These are phyloP conservation scores for Diachasma alloeum DNA, from an alignment of 1,140 invertebrate species.

Conservation along the genomic window DNA sequence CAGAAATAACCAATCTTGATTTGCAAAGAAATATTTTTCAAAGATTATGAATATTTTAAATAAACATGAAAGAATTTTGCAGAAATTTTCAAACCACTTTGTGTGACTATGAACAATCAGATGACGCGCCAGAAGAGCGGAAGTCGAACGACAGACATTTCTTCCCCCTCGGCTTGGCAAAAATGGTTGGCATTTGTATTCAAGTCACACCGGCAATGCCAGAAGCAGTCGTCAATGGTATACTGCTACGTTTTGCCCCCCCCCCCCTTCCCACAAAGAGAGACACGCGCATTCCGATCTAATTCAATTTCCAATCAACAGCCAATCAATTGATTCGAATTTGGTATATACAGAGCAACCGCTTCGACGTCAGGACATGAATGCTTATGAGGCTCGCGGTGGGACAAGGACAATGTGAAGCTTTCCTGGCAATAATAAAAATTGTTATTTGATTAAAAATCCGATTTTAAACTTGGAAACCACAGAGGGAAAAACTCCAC, in stretches of 20 bases:
- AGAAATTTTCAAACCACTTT: not conserved
- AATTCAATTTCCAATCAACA: constrained; percentile 71
- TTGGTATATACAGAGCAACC: constrained; percentile 61
- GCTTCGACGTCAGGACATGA: constrained; percentile 50
- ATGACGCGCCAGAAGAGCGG: not conserved
- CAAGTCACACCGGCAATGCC: constrained; percentile 12
- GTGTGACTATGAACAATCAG: not conserved
- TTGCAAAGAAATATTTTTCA: too few relatives aligned
- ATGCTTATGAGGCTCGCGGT: constrained; percentile 54
- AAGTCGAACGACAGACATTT: constrained; percentile 2
- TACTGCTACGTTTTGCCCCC: constrained; percentile 21
- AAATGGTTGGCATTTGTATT: constrained; percentile 5
- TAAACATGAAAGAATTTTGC: not conserved
- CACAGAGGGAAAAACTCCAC: too few relatives aligned
- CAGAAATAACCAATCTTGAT: too few relatives aligned
- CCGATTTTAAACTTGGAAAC: not conserved
- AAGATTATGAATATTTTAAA: too few relatives aligned
- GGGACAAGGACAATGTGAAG: not conserved
- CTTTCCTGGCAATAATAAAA: not conserved
- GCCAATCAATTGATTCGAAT: constrained; percentile 70
- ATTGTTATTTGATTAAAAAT: not conserved
- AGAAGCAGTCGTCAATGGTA: not conserved
- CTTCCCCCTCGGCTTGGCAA: not conserved
- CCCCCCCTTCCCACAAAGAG: constrained; percentile 30
- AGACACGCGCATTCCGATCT: constrained; percentile 66